A percentile compares a stretch with the other conserved stretches of the same genome.
phyloP scores from a whole-genome alignment of 92 coral and sea anemone genomes.

The Chrysogorgia sp. region DNA sequence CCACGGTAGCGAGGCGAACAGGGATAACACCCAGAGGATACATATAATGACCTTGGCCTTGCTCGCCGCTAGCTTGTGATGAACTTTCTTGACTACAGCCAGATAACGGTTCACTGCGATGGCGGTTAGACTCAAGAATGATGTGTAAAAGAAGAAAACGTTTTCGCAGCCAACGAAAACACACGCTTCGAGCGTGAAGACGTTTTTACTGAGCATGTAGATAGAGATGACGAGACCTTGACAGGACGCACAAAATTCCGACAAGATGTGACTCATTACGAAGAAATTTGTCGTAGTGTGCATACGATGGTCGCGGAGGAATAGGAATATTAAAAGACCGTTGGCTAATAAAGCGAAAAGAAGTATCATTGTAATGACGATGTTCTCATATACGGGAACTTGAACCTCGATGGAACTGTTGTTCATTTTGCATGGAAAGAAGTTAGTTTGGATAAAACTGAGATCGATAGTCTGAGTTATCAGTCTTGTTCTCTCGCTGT shows the following conservation, averaged over 20 bases:
- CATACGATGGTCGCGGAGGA: conserved; percentile 72
- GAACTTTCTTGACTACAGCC: conserved; percentile 76
- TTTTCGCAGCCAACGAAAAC: conserved; percentile 65
- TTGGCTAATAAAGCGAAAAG: conserved; percentile 64
- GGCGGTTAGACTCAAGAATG: conserved; percentile 69
- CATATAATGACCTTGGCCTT: conserved; percentile 55
- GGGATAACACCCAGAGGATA: conserved; percentile 63
- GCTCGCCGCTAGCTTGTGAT: conserved; percentile 68
- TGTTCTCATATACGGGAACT: conserved; percentile 18
- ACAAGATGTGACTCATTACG: conserved; percentile 70
- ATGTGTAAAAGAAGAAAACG: conserved; percentile 67
- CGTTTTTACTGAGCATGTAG: conserved; percentile 55
- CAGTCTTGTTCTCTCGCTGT: too few relatives aligned
- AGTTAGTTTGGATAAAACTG: too few relatives aligned
- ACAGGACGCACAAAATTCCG: conserved; percentile 70
- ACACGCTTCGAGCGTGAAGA: conserved; percentile 43
- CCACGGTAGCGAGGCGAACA: conserved; percentile 74
- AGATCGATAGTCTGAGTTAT: too few relatives aligned
- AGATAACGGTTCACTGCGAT: conserved; percentile 74
- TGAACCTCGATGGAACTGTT: background rate
- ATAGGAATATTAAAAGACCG: conserved; percentile 66
- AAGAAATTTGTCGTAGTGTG: conserved; percentile 70
- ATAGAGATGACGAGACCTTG: conserved; percentile 71
- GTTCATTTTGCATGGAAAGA: background rate
- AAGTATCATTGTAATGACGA: conserved; percentile 48